Evolutionary conservation across 2,888 invertebrate genomes (phyloP), one percentile per base, ranked within the genome.

Genomic region (Heliothis peltigera): DNA sequence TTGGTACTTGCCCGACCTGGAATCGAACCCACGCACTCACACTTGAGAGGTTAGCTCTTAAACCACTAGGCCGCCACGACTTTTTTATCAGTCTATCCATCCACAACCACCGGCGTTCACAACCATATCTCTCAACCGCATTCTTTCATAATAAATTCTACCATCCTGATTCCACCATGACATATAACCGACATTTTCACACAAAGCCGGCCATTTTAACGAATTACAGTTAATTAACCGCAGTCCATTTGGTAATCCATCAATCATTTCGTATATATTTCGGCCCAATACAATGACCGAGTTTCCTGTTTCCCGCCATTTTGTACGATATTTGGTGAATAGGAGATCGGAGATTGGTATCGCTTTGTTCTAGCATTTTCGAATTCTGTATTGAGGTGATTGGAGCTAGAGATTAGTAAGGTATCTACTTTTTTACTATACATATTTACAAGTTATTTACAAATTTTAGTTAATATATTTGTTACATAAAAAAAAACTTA

Each of bases 161-260:
- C 46, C 46, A 35, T 8, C 19, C 4, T 7, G 12, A 44, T 54
- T 44, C 18, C 19, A 18, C 0, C 32, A 76, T 70, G 70, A 70
- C 62, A 46, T 61, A 70, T n/a, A 42, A 46, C 25, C 49, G 8
- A 32, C 35, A 70, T 76, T 70, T 75, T 35, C 21, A 15, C 71
- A 70, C 70, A 76, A 75, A 75, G 70, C 49, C 49, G n/a, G 32
- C 17, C 70, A 70, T 75, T 79, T 75, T 49, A 75, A 75, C 64
- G 75, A 79, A 79, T 79, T 64, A 75, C 56, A 53, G 59, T 47
- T 59, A 79, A 79, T 75, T 75, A 79, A 79, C 72, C 56, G 15
- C 56, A 62, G 66, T 49, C 59, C 77, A 76, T 79, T 76, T 57
- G 75, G 70, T 63, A 54, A 60, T 70, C 42, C 59, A 79, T 79